Evolutionary conservation across 64 coral and sea anemone species (phyloP), one percentile per base, ranked within the genome.

Genomic region (Anthopleura sola): DNA sequence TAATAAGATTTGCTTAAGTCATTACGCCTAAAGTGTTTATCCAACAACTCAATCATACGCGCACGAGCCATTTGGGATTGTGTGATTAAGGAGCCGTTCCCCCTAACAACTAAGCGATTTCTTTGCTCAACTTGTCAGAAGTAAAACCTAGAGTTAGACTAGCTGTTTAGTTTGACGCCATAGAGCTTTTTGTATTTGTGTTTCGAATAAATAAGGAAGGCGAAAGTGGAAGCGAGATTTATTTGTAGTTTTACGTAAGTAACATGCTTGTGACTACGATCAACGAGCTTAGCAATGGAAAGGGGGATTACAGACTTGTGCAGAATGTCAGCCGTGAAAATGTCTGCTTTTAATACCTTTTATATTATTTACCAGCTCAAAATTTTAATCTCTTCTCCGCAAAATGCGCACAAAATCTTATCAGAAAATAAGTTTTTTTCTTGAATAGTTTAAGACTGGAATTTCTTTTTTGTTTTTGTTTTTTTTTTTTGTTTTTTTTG

Each of bases 21-120:
- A 62, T 62, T 28, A 62, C 58, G 58, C 23, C n/a, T 62, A 62
- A 62, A 62, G 58, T 62, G 58, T 62, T 62, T 62, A 62, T 62
- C 58, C 23, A 62, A n/a, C n/a, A 62, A 62, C 58, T 62, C 23
- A 26, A 62, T 62, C 58, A 62, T 26, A 26, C 58, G 58, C 23
- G 58, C 58, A n/a, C 16, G n/a, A 26, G 1, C 58, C 58, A 62
- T 62, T 62, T 62, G n/a, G n/a, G n/a, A 24, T 23, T 62, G 58
- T 62, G 58, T 62, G 58, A 23, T 62, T 62, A n/a, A 62, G 58
- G 5, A n/a, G 58, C 23, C 21, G 8, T 24, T 62, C 0, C 21
- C n/a, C 58, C 11, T 62, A 11, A 62, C 58, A 7, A 62, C 58
- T n/a, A 62, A 62, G n/a, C 21, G 23, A n/a, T 23, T 62, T 62